Conservation (phyloP, 2,113 vertebrate genomes). For the Sigmodon hispidus region DNA sequence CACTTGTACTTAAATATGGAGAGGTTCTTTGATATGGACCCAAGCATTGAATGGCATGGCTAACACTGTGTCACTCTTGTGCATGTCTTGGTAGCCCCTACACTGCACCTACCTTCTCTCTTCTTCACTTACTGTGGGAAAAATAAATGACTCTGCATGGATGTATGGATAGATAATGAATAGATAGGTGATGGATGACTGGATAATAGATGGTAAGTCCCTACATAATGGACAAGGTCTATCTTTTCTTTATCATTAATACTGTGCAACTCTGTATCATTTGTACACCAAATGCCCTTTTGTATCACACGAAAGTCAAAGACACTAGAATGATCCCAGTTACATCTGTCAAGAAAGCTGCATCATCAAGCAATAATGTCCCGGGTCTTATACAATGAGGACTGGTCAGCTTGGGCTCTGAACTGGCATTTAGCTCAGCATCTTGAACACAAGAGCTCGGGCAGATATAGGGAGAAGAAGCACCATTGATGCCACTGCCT, state of each 20-base stretch:
- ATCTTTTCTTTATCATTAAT: not conserved
- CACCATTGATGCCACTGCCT: not conserved
- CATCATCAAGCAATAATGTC: not conserved
- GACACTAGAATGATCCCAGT: not conserved
- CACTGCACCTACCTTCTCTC: not conserved
- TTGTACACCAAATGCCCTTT: not conserved
- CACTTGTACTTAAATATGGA: not conserved
- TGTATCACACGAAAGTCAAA: not conserved
- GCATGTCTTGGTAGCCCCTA: not conserved
- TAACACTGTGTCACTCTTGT: fast-evolving
- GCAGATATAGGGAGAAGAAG: not conserved
- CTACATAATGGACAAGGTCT: not conserved
- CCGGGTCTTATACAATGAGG: not conserved
- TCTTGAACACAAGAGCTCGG: not conserved
- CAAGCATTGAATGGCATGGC: not conserved
- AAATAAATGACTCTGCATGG: not conserved
- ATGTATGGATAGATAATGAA: not conserved
- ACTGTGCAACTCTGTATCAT: not conserved
- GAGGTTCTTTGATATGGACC: not conserved
- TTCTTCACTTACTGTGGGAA: not conserved
- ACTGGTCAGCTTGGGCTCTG: not conserved
- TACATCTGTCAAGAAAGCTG: not conserved
- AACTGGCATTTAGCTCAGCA: not conserved
- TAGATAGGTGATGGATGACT: not conserved
- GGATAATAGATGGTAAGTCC: not conserved